These are phyloP conservation scores for Pheosia tremula DNA, from an alignment of 2,888 invertebrate genomes.

Conservation along the genomic window DNA sequence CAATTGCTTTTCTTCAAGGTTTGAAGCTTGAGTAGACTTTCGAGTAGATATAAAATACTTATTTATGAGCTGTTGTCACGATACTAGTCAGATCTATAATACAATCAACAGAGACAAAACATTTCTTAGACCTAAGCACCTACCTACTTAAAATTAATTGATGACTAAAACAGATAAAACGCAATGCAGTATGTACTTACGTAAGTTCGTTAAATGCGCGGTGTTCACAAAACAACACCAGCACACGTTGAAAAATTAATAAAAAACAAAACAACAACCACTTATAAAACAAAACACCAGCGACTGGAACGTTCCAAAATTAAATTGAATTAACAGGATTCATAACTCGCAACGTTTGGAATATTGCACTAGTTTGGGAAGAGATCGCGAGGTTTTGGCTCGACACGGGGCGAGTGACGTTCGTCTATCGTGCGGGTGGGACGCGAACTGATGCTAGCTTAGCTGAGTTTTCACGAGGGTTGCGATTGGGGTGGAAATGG, in stretches of 20 bases:
- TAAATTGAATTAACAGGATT: conserved; percentile 46
- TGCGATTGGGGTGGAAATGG: conserved; percentile 60
- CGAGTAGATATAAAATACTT: not conserved
- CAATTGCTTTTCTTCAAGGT: not conserved
- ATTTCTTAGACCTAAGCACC: not conserved
- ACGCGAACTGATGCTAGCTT: conserved; percentile 61
- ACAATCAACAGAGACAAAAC: not conserved
- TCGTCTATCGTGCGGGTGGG: conserved; percentile 44
- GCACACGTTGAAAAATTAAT: conserved; percentile 49
- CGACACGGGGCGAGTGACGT: conserved; percentile 38
- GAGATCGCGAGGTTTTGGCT: conserved; percentile 63
- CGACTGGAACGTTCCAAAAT: conserved; percentile 32
- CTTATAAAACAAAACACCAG: conserved; percentile 46
- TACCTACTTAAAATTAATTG: too few relatives aligned
- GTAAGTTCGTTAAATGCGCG: conserved; percentile 72
- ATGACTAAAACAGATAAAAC: conserved; percentile 49
- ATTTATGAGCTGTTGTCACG: not conserved
- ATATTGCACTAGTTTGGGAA: conserved; percentile 72
- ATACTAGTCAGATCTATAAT: conserved; percentile 5
- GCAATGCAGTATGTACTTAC: conserved; percentile 82
- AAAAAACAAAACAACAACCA: conserved; percentile 44
- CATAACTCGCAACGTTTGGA: conserved; percentile 54
- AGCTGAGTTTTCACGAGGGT: conserved; percentile 47
- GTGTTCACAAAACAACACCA: conserved; percentile 56
- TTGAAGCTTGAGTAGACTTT: not conserved